Evolutionary conservation across 2,888 invertebrate species (phyloP), one percentile per base, ranked within the genome.

Genomic region (Byasa hedistus): DNA sequence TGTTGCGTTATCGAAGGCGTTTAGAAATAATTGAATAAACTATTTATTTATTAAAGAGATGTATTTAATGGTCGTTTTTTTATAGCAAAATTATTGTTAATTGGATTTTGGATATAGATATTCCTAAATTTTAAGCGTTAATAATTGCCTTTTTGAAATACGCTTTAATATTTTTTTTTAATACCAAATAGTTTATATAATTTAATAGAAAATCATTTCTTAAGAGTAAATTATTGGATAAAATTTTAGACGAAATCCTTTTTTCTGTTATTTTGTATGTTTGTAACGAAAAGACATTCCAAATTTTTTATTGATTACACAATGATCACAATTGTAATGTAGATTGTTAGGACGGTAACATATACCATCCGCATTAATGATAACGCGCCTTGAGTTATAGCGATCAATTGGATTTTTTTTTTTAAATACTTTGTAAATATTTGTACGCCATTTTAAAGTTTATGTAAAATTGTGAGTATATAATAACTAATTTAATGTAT

Each of bases 381-480:
- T 58, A 65, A 70, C 74, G 75, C 76, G 64, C 69, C 61, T 51
- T 44, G 61, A 61, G 57, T 69, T 68, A 56, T 69, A 66, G 48
- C 52, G 55, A 62, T 61, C 57, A 57, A 17, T 0, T 3, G 60
- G 21, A 59, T 61, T 51, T 68, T 65, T 71, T 69, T 69, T 69
- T 70, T 61, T 80, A 79, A 79, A 80, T 79, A 82, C 79, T 79
- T 69, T 83, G 83, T 85, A 85, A 80, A 83, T 84, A 82, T 77
- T 75, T 78, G 75, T 76, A 79, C 77, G 72, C 69, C n/a, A 36
- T 57, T 36, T 57, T 21, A 57, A 24, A 23, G 23, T 17, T 23
- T 21, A 54, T 48, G n/a, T n/a, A n/a, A 48, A 48, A 48, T 48
- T 48, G 48, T 4, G 48, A 48, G n/a, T 48, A 48, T 48, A n/a